Base-by-base conservation (phyloP, 2,888 invertebrate species). In the Volucella bombylans region DNA sequence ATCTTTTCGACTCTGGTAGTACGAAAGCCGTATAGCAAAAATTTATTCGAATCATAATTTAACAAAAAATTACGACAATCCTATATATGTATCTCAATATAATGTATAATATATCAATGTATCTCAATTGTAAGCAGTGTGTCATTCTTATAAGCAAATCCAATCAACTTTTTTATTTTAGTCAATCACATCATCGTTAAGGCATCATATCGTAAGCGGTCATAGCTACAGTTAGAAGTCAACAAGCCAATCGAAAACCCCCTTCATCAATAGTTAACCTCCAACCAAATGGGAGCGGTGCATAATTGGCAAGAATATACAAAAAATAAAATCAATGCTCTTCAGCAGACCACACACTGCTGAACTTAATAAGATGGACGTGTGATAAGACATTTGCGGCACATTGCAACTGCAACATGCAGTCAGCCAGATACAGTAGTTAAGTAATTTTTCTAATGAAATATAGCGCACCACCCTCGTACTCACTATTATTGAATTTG, bases 211-310 rank as follows among this genome's bases (percentile, higher is more conserved):
- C 47, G 31, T 12, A 45, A 18, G 15, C 54, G 23, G 8, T 54
- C 43, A 14, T 18, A 41, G 18, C 41, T 45, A 38, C 41, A 72
- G 39, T 23, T 47, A 80, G 80, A 83, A 78, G 83, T 76, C 80
- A 80, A 43, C 61, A 8, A 45, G 83, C 38, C 74, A 76, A 80
- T 80, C 62, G 74, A 52, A 68, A 39, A 49, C 80, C 80, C 74
- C 83, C 83, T 80, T 67, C 67, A 67, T 38, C 59, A 76, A 71
- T 61, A 83, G 43, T 80, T 80, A 76, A 80, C 74, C 83, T 69
- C 83, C 43, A 67, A 71, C 69, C 69, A 74, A 6, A 74, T 65
- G 80, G 83, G 80, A 80, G 80, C 61, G 83, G 54, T 80, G 41
- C 11, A 71, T 76, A 80, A 80, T 80, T 76, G 67, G 59, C 61